Base-by-base conservation (phyloP, 2,888 invertebrate genomes). In the Ochropleura leucogaster region DNA sequence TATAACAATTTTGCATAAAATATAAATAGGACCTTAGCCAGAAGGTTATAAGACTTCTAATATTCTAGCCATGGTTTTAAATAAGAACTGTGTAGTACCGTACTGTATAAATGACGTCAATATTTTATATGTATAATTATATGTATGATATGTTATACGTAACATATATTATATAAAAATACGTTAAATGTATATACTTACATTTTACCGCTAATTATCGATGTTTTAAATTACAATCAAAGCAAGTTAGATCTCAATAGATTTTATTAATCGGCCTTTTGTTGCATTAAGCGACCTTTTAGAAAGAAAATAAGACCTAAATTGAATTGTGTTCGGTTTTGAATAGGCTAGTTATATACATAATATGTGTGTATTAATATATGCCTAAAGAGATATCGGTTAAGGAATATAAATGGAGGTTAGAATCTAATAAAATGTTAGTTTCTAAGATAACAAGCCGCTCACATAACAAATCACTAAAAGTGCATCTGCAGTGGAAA, bases 331-430 rank as follows among this genome's bases (percentile, higher is more conserved):
- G 77, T 83, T 87, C 70, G 73, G 46, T 80, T 80, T 82, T 78
- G 47, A 74, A 80, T 87, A 89, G 95, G 95, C 95, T 95, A 93
- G 87, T 94, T 95, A 91, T 95, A 95, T 92, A 87, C 95, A 94
- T 94, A 87, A 12, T 82, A 80, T 77, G 85, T 95, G 94, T 95
- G 92, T 95, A 93, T 93, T 89, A 93, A 93, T 91, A 40, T 95
- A 92, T 84, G 95, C 93, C 95, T 91, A 87, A 87, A 59, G 57
- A 68, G 72, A 65, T 74, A 62, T 79, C 20, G 9, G 49, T 44
- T 3, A 53, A 30, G 14, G 4, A 6, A 18, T 40, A 18, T 51
- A 68, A 72, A 59, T 44, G 85, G 85, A 82, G 85, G 83, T 85
- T 77, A 82, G 82, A 63, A 44, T 62, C 3, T 46, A 55, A 69